Percentiles rank a stretch among this genome's conserved stretches.
Evolutionary conservation across 1,140 invertebrate species (phyloP).

Genomic region (Drosophila ogumai): DNA sequence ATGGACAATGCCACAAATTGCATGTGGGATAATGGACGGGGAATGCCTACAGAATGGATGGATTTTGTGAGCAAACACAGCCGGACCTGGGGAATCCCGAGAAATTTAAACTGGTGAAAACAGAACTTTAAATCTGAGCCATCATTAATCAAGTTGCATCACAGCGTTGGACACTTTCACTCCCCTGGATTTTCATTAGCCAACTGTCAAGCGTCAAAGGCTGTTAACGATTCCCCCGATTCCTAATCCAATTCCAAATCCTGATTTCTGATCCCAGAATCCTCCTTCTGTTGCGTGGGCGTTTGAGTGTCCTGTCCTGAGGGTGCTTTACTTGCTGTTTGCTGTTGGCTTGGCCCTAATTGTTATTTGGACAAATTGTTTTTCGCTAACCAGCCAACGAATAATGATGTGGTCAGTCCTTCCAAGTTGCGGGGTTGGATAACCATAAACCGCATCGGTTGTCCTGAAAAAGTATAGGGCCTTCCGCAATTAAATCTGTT

Average conservation of each 20-base stretch:
- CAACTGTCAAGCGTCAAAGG: conserved; percentile 64
- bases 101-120: conserved; percentile 50
- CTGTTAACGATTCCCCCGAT: conserved; percentile 38
- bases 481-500: conserved; percentile 63
- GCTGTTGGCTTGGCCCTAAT: conserved; percentile 46
- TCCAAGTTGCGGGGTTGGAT: conserved; percentile 8
- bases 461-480: conserved; percentile 54
- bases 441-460: conserved; percentile 67
- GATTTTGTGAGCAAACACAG: conserved; percentile 14
- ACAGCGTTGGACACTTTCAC: conserved; percentile 50
- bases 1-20: conserved; percentile 43
- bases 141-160: conserved; percentile 60
- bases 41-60: conserved; percentile 37
- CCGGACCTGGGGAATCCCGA: conserved; percentile 18
- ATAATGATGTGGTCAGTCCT: conserved; percentile 70
- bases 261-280: conserved; percentile 12
- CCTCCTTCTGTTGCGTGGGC: conserved; percentile 27
- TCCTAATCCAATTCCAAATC: conserved; percentile 8
- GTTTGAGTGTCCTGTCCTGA: conserved; percentile 30
- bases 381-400: conserved; percentile 67
- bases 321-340: conserved; percentile 41
- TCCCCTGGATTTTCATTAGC: conserved; percentile 59
- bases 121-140: conserved; percentile 15
- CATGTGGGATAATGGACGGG: conserved; percentile 36
- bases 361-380: conserved; percentile 79